Conservation (phyloP, 2,113 vertebrate species). For the Electrona antarctica region DNA sequence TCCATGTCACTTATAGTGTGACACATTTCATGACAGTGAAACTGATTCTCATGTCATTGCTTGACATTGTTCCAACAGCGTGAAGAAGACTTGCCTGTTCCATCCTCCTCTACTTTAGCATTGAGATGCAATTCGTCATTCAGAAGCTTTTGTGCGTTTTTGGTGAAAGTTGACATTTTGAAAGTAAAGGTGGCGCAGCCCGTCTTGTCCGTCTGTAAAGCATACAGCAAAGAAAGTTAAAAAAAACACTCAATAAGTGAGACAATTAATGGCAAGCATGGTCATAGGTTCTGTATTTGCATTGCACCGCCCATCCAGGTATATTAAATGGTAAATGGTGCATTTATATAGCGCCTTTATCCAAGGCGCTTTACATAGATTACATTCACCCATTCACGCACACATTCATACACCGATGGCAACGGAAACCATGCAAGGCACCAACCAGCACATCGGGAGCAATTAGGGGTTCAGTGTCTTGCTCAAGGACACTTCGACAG, state of each 20-base stretch:
- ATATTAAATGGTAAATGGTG: no score
- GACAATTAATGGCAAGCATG: not conserved
- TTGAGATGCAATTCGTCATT: not conserved
- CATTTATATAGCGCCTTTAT: no score
- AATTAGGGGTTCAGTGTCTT: no score
- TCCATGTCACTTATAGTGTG: not conserved
- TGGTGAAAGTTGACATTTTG: conserved; percentile 48
- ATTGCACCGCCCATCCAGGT: no score
- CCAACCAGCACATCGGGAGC: no score
- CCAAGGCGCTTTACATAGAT: no score
- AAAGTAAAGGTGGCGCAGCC: conserved; percentile 62
- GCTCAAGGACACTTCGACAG: no score
- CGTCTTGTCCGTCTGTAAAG: conserved; percentile 29
- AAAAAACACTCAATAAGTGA: not conserved
- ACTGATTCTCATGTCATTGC: no score
- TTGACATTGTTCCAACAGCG: not conserved
- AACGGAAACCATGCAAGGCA: no score
- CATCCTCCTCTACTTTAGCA: conserved; percentile 61
- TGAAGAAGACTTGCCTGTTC: conserved; percentile 59
- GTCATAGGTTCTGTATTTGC: no score
- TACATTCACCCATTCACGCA: no score
- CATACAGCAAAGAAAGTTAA: not conserved
- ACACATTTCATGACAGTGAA: not conserved
- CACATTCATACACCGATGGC: no score
- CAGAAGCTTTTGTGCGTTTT: not conserved